phyloP scores from a whole-genome alignment of 2,797 vertebrate genomes.

The Rhincodon typus region DNA sequence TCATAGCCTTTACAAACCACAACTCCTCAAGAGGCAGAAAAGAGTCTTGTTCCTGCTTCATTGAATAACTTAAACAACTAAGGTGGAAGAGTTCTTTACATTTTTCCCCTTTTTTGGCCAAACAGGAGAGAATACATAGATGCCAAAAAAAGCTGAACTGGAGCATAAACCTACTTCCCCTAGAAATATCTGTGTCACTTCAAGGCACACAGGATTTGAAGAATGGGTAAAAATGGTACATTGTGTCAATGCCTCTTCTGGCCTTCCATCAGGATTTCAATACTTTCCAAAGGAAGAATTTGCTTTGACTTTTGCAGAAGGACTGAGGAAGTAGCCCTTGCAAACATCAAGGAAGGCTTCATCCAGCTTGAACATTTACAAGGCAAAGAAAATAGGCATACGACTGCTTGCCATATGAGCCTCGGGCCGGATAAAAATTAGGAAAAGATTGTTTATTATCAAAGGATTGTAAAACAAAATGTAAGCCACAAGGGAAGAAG shows the following conservation, averaged over 20 bases:
- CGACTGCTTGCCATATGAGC: conserved; percentile 43
- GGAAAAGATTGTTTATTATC: background rate
- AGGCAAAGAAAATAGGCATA: conserved; percentile 37
- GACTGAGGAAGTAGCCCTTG: conserved; percentile 40
- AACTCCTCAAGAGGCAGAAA: conserved; percentile 71
- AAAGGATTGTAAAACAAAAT: background rate
- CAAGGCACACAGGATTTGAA: conserved; percentile 1
- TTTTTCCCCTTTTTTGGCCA: conserved; percentile 65
- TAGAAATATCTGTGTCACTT: conserved; percentile 29
- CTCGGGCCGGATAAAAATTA: conserved; percentile 20
- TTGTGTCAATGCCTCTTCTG: conserved; percentile 47
- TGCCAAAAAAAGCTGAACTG: conserved; percentile 45
- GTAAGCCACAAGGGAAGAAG: background rate
- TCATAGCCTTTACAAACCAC: conserved; percentile 85
- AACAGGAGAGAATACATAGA: conserved; percentile 51
- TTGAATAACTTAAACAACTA: conserved; percentile 85
- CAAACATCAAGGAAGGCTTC: conserved; percentile 49
- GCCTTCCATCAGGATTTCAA: conserved; percentile 46
- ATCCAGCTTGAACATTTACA: conserved; percentile 49
- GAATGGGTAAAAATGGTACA: conserved; percentile 46
- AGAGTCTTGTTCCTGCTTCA: conserved; percentile 75
- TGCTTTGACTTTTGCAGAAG: conserved; percentile 48
- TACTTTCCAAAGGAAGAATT: conserved; percentile 46
- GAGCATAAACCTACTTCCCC: background rate
- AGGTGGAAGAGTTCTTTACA: conserved; percentile 78